A percentile compares a stretch with the other conserved stretches of the same genome.
phyloP scores from a whole-genome alignment of 2,113 vertebrate genomes.

The Pithys albifrons region DNA sequence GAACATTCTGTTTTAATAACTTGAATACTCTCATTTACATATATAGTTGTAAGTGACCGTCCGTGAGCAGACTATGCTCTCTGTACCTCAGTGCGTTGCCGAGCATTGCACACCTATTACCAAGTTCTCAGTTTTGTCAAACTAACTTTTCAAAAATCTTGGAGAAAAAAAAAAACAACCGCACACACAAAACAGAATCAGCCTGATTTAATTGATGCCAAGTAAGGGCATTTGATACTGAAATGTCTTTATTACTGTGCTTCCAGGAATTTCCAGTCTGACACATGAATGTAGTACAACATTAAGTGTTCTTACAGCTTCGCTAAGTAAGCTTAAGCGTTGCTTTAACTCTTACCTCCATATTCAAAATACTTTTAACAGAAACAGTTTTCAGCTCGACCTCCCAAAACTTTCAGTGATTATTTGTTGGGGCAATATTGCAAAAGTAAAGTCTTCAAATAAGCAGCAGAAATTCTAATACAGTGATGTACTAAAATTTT shows the following conservation, averaged over 20 bases:
- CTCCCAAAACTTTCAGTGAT: background rate
- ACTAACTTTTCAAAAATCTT: background rate
- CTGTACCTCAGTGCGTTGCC: background rate
- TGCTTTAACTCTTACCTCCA: background rate
- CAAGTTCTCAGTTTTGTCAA: background rate
- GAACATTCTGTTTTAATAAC: background rate
- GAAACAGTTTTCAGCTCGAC: background rate
- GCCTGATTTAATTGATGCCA: background rate
- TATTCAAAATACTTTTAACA: background rate
- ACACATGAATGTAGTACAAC: background rate
- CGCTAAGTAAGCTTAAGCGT: background rate
- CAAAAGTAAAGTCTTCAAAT: background rate
- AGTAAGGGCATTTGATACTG: background rate
- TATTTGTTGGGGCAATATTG: background rate
- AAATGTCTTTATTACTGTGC: background rate
- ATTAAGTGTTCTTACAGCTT: background rate
- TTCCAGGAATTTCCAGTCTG: background rate
- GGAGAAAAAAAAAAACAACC: background rate
- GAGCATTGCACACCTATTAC: fast-evolving
- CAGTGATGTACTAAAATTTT: fast-evolving
- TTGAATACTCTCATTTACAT: background rate
- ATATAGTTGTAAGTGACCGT: background rate
- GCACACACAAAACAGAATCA: background rate
- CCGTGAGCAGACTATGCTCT: background rate
- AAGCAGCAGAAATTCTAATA: background rate